Conservation (phyloP, 2,888 invertebrate genomes). For the Eurois occulta region DNA sequence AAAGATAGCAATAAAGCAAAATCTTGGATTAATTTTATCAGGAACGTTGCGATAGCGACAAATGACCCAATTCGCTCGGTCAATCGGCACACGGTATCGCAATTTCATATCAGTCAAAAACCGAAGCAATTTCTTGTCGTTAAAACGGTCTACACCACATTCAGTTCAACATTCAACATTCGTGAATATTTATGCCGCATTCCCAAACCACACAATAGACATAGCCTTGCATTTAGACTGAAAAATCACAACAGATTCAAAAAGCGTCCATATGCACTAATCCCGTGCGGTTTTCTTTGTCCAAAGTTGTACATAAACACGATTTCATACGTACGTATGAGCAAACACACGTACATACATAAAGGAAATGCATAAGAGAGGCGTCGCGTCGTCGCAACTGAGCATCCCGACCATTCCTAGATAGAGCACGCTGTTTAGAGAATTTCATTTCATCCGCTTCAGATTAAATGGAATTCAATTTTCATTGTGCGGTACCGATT, state of each 20-base stretch:
- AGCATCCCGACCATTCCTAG: slow-evolving; percentile 79
- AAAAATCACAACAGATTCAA: slow-evolving; percentile 44
- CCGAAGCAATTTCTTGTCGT: slow-evolving; percentile 1
- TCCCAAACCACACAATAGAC: slow-evolving; percentile 49
- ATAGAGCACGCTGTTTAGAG: slow-evolving; percentile 85
- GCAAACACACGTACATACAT: slow-evolving; percentile 65
- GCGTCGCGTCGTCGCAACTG: slow-evolving; percentile 70
- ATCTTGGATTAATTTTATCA: slow-evolving; percentile 42
- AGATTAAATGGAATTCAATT: slow-evolving; percentile 84
- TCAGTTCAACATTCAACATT: slow-evolving; percentile 28
- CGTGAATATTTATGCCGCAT: slow-evolving; percentile 30
- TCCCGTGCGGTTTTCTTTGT: slow-evolving; percentile 61
- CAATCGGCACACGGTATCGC: slow-evolving; percentile 29
- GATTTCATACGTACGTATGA: slow-evolving; percentile 62
- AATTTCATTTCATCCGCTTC: slow-evolving; percentile 83
- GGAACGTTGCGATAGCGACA: slow-evolving; percentile 1
- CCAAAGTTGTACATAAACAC: slow-evolving; percentile 48
- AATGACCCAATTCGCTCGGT: slow-evolving; percentile 41
- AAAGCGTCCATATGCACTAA: slow-evolving; percentile 47
- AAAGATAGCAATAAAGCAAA: slow-evolving; percentile 21
- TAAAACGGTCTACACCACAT: slow-evolving; percentile 5
- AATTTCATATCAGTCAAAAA: slow-evolving; percentile 41
- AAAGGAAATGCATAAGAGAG: slow-evolving; percentile 73
- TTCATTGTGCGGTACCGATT: slow-evolving; percentile 76
- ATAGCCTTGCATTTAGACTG: slow-evolving; percentile 31